phyloP scores from a whole-genome alignment of 1,140 invertebrate species.

The Chlorops oryzae region DNA sequence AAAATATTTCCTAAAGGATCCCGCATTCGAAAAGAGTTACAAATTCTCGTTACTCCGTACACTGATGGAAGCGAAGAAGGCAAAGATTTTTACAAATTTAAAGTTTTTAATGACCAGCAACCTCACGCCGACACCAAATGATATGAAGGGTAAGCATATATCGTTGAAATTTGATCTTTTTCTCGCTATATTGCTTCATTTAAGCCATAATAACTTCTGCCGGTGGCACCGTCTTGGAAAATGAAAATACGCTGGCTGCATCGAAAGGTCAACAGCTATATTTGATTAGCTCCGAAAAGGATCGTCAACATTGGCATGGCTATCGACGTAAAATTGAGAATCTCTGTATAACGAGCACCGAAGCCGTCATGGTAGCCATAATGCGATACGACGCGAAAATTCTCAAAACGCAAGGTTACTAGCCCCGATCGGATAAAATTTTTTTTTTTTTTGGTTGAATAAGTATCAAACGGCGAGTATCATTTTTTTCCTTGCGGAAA shows the following conservation, averaged over 20 bases:
- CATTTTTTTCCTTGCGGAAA: too few species aligned
- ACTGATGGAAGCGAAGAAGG: constrained; percentile 3
- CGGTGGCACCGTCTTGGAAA: constrained; percentile 9
- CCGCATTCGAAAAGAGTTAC: constrained; percentile 12
- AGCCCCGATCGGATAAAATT: too few species aligned
- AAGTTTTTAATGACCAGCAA: constrained; percentile 12
- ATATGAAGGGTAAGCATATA: constrained; percentile 13
- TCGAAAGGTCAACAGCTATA: constrained; percentile 12
- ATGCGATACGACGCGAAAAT: too few species aligned
- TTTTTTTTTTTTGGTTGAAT: too few species aligned
- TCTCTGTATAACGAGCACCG: constrained; percentile 8
- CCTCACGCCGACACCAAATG: constrained; percentile 8
- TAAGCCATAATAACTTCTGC: constrained; percentile 13
- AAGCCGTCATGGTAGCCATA: constrained; percentile 13
- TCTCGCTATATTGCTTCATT: not conserved
- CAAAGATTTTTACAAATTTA: constrained; percentile 11
- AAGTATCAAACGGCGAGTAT: too few species aligned
- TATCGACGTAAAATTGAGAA: constrained; percentile 9
- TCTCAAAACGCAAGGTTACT: too few species aligned
- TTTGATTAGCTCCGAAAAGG: constrained; percentile 5
- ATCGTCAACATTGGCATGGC: constrained; percentile 14
- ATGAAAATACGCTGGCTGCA: not conserved
- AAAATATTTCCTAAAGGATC: constrained; percentile 8
- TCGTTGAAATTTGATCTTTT: not conserved
- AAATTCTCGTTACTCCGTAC: constrained; percentile 12